Percentiles rank a stretch among this genome's conserved stretches.
phyloP scores from a whole-genome alignment of 2,888 invertebrate genomes.

The Andrena fulva region DNA sequence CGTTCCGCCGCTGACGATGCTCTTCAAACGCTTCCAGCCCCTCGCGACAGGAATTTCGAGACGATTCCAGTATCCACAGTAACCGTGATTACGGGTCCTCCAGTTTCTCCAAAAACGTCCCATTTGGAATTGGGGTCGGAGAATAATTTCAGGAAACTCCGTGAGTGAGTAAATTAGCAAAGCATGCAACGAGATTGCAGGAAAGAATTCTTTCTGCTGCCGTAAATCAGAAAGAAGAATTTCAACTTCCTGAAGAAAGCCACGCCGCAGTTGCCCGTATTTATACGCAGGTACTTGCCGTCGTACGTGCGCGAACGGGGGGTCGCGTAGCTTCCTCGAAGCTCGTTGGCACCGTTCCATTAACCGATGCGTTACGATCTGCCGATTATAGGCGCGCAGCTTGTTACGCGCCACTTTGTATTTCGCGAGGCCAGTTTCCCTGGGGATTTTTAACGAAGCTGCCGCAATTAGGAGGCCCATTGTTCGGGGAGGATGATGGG shows the following conservation, averaged over 20 bases:
- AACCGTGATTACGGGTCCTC: too few species aligned
- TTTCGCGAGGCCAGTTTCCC: not conserved
- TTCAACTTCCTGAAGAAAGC: too few species aligned
- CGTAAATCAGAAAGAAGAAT: too few species aligned
- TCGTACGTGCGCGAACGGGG: not conserved
- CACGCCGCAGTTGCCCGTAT: not conserved
- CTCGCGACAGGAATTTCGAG: too few species aligned
- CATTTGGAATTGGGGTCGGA: too few species aligned
- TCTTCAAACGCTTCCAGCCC: too few species aligned
- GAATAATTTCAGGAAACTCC: too few species aligned
- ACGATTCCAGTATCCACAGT: too few species aligned
- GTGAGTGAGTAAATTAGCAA: too few species aligned
- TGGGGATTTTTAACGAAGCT: conserved; percentile 56
- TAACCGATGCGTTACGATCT: conserved; percentile 12
- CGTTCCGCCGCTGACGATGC: not conserved
- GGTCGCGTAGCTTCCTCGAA: not conserved
- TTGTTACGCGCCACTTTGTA: not conserved
- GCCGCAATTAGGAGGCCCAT: conserved; percentile 59
- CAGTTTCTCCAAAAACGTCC: too few species aligned
- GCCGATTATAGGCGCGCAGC: not conserved
- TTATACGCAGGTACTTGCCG: conserved; percentile 1
- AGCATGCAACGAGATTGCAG: too few species aligned
- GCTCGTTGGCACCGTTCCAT: conserved; percentile 2
- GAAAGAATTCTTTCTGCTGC: too few species aligned
- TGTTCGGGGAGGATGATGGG: conserved; percentile 51